These are phyloP conservation scores for Pseudococcus longispinus DNA, from an alignment of 2,888 invertebrate genomes.

Conservation along the genomic window DNA sequence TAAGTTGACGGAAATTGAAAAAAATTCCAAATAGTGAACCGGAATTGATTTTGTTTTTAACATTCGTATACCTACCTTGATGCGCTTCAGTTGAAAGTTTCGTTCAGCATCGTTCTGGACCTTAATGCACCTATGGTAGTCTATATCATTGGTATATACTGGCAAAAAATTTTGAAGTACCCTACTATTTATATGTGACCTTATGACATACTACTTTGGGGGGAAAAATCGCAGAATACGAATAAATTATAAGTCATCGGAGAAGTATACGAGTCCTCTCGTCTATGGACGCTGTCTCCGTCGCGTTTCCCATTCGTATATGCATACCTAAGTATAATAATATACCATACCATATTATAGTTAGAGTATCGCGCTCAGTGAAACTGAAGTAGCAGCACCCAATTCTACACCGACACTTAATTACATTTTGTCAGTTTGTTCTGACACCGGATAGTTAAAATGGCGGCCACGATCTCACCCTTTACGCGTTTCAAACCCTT, in stretches of 20 bases:
- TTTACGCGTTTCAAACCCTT: slow-evolving; percentile 53
- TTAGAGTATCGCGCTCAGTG: neutral
- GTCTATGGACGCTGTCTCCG: neutral
- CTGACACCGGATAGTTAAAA: slow-evolving; percentile 56
- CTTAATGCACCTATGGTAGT: neutral
- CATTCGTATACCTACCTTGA: neutral
- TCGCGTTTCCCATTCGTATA: neutral
- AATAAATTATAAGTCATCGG: slow-evolving; percentile 20
- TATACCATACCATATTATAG: neutral
- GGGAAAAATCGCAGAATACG: neutral
- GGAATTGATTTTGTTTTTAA: too few relatives aligned
- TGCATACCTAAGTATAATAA: slow-evolving; percentile 46
- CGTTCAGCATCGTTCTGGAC: neutral
- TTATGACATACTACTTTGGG: neutral
- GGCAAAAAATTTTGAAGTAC: neutral
- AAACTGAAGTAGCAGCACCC: slow-evolving; percentile 52
- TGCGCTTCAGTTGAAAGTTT: neutral
- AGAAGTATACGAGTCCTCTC: neutral
- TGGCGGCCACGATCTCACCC: slow-evolving; percentile 55
- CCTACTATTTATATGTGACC: neutral
- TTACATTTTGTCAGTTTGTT: slow-evolving; percentile 56
- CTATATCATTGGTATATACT: too few relatives aligned
- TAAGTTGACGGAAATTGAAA: too few relatives aligned
- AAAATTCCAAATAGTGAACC: too few relatives aligned
- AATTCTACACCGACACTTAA: slow-evolving; percentile 55